These are phyloP conservation scores for Digitonthophagus gazella DNA, from an alignment of 2,888 invertebrate genomes.

Conservation along the genomic window DNA sequence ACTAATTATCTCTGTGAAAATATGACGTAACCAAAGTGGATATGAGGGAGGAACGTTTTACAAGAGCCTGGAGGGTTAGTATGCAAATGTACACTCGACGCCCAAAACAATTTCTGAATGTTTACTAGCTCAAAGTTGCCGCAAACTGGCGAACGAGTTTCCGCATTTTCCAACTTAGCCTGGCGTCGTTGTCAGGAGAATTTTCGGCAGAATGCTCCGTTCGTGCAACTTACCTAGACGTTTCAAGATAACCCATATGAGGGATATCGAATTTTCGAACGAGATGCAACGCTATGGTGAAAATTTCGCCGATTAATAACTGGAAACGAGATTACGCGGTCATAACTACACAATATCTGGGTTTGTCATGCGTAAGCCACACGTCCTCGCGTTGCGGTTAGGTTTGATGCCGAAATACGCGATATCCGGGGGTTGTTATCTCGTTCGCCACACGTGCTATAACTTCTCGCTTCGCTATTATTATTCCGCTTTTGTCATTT, in stretches of 20 bases:
- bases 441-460: background rate
- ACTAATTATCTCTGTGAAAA: background rate
- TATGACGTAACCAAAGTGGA: background rate
- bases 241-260: conserved; percentile 10
- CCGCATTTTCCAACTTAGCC: conserved; percentile 5
- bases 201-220: conserved; percentile 10
- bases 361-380: background rate
- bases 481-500: background rate
- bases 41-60: background rate
- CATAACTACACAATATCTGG: conserved; percentile 11
- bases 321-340: background rate
- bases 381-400: background rate
- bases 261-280: conserved; percentile 23
- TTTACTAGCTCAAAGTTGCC: conserved; percentile 8
- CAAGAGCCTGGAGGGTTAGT: background rate
- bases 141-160: conserved; percentile 11
- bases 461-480: background rate
- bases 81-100: conserved; percentile 9
- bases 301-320: background rate
- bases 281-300: too few species aligned
- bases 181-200: conserved; percentile 8
- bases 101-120: conserved; percentile 14
- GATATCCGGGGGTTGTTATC: background rate
- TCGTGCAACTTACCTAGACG: conserved; percentile 1
- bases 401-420: background rate